Percentiles rank a stretch among this genome's conserved stretches.
phyloP scores from a whole-genome alignment of 2,113 vertebrate species.

The Geococcyx californianus region DNA sequence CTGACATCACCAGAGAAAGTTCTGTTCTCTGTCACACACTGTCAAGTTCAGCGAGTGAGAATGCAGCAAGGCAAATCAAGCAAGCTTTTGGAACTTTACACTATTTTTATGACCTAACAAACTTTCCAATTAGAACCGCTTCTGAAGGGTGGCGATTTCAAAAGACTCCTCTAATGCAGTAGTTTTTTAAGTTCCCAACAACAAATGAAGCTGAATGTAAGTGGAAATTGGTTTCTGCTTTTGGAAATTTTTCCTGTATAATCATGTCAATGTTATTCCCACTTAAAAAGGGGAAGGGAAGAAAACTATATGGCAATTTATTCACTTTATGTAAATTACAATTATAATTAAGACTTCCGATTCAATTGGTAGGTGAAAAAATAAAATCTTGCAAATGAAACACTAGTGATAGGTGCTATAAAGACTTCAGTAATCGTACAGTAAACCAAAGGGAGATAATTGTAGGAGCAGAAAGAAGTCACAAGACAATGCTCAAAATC shows the following conservation, averaged over 20 bases:
- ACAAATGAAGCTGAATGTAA: not conserved
- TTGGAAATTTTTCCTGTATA: not conserved
- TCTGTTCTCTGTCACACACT: not conserved
- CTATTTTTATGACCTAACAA: not conserved
- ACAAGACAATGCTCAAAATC: not conserved
- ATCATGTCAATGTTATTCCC: not conserved
- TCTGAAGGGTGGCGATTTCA: not conserved
- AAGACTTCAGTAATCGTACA: not conserved
- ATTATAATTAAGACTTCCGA: not conserved
- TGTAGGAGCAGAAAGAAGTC: not conserved
- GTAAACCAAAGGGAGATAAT: not conserved
- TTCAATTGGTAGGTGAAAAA: not conserved
- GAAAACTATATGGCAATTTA: not conserved
- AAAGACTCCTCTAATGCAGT: not conserved
- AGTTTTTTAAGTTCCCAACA: not conserved
- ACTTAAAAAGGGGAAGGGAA: not conserved
- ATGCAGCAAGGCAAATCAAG: not conserved
- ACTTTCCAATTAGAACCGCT: not conserved
- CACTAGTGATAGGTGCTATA: not conserved
- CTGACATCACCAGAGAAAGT: not conserved
- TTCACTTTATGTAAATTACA: not conserved
- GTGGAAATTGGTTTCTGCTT: not conserved
- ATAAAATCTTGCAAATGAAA: not conserved
- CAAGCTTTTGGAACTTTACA: not conserved
- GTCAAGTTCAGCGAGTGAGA: not conserved